phyloP scores from a whole-genome alignment of 2,797 vertebrate genomes.

The Fistularia tabacaria region DNA sequence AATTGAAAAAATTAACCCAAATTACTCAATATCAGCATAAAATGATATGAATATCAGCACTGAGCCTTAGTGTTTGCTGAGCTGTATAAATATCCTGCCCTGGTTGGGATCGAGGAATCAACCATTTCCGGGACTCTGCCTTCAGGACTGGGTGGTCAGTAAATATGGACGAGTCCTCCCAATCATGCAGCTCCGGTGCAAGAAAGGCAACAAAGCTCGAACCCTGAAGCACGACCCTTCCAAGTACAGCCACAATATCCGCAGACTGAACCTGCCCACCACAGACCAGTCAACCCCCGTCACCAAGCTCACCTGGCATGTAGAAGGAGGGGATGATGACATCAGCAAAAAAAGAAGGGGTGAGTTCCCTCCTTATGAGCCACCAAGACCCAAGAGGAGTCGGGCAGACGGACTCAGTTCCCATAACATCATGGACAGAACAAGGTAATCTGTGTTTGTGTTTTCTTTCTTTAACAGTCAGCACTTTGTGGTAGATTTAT shows the following conservation, averaged over 20 bases:
- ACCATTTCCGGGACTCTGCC: neutral
- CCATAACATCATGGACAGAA: neutral
- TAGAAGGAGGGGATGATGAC: conserved; percentile 76
- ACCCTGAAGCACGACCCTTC: conserved; percentile 96
- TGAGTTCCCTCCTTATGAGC: conserved; percentile 70
- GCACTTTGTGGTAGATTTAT: no score
- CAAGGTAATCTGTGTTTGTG: conserved; percentile 20
- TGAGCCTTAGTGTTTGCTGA: neutral
- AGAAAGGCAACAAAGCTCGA: conserved; percentile 72
- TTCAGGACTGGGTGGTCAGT: conserved; percentile 92
- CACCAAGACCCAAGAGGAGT: conserved; percentile 60
- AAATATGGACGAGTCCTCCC: conserved; percentile 93
- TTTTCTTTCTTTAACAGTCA: neutral
- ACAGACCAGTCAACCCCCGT: conserved; percentile 65
- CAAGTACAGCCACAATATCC: conserved; percentile 93
- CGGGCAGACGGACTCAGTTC: conserved; percentile 5
- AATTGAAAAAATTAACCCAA: no score
- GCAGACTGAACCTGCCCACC: conserved; percentile 71
- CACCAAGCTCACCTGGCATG: conserved; percentile 83
- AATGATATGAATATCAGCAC: no score
- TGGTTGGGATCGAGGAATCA: neutral
- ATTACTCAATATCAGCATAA: no score
- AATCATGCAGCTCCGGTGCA: conserved; percentile 79
- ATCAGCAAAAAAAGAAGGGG: conserved; percentile 82
- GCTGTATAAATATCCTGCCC: neutral